phyloP scores from a whole-genome alignment of 2,888 invertebrate species.

The Anagyrus pseudococci region DNA sequence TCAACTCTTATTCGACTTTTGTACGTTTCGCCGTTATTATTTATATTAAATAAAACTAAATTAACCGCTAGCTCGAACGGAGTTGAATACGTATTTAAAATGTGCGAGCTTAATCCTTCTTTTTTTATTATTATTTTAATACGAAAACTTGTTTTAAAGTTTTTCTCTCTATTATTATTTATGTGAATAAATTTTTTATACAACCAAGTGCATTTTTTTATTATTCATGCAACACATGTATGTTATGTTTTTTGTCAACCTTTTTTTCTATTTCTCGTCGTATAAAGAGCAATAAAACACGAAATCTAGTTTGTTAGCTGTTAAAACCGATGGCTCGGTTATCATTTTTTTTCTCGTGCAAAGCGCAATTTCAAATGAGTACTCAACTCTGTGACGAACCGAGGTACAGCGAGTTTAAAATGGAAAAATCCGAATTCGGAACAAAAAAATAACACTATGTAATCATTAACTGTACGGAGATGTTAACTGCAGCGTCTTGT shows the following conservation, averaged over 20 bases:
- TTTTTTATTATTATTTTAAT: not conserved
- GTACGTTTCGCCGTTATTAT: conserved; percentile 54
- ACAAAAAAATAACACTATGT: not conserved
- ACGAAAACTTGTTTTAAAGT: conserved; percentile 26
- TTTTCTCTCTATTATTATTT: conserved; percentile 13
- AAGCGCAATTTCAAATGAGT: too few relatives aligned
- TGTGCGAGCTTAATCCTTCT: too few relatives aligned
- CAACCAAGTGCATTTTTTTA: not conserved
- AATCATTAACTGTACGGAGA: conserved; percentile 1
- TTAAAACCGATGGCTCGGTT: too few relatives aligned
- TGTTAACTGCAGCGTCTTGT: conserved; percentile 13
- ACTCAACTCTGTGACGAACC: too few relatives aligned
- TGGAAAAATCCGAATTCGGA: not conserved
- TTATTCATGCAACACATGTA: not conserved
- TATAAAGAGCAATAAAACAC: too few relatives aligned
- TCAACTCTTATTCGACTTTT: conserved; percentile 45
- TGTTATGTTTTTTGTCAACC: too few relatives aligned
- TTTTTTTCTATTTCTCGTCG: too few relatives aligned
- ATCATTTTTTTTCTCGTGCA: too few relatives aligned
- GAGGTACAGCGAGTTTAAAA: too few relatives aligned
- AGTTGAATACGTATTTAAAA: conserved; percentile 19
- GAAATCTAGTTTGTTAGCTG: too few relatives aligned
- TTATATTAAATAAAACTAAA: conserved; percentile 60
- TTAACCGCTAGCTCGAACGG: not conserved
- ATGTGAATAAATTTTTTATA: not conserved